Conservation (phyloP, 2,113 vertebrate genomes). For the Prolemur simus region DNA sequence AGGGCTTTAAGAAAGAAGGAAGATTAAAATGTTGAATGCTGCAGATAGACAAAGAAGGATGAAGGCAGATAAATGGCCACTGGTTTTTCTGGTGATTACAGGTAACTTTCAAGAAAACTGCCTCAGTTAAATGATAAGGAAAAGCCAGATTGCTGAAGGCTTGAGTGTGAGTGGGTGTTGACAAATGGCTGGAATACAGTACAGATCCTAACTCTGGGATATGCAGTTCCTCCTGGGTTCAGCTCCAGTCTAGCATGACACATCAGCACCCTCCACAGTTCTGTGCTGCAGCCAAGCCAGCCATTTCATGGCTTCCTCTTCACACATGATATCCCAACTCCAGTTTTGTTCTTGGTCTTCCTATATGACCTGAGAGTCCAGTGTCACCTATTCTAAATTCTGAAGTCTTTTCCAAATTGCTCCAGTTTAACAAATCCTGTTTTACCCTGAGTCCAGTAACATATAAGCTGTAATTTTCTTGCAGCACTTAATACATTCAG, state of each 20-base stretch:
- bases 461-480: neutral
- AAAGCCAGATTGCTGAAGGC: neutral
- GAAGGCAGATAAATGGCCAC: neutral
- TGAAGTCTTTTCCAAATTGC: neutral
- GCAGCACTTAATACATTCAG: neutral
- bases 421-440: neutral
- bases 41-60: neutral
- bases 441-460: neutral
- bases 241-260: neutral
- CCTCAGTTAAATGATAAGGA: neutral
- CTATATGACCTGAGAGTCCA: neutral
- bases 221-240: neutral
- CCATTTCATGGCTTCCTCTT: neutral
- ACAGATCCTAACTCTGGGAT: neutral
- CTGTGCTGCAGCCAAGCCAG: neutral
- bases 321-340: neutral
- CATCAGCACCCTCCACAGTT: neutral
- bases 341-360: neutral
- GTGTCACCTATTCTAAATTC: neutral
- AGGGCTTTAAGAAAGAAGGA: neutral
- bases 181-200: neutral
- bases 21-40: neutral
- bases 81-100: neutral
- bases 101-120: neutral
- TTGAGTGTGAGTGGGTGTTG: neutral